phyloP scores from a whole-genome alignment of 2,113 vertebrate species.

The Corythoichthys haematopterus region DNA sequence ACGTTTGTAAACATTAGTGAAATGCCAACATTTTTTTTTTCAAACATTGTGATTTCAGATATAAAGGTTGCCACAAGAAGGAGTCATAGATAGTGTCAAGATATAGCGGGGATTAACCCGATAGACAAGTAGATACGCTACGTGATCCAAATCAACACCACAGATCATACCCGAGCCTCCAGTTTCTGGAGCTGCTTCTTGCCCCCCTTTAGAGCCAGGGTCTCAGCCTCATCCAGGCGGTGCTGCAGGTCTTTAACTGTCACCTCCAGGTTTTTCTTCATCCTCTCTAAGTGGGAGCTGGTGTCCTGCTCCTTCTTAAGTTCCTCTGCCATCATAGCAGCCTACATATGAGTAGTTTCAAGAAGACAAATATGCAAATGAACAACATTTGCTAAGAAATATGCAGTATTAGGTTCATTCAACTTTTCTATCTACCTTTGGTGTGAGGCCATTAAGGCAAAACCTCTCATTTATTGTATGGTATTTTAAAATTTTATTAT shows the following conservation, averaged over 20 bases:
- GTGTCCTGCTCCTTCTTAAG: conserved; percentile 88
- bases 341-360: conserved; percentile 60
- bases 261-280: conserved; percentile 93
- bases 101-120: no score
- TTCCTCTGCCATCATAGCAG: conserved; percentile 86
- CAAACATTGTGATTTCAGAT: not conserved
- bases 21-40: not conserved
- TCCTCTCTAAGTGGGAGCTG: conserved; percentile 85
- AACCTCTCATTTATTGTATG: not conserved
- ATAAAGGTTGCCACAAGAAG: not conserved
- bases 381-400: not conserved
- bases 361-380: not conserved
- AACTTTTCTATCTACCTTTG: not conserved
- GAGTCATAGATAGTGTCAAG: not conserved
- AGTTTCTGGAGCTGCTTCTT: conserved; percentile 79
- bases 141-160: not conserved
- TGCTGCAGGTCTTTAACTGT: conserved; percentile 78
- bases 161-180: conserved; percentile 64
- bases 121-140: no score
- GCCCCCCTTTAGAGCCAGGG: conserved; percentile 72
- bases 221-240: conserved; percentile 87
- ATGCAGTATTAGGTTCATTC: not conserved
- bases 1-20: not conserved
- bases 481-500: no score
- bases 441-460: not conserved